Conservation (phyloP, 2,113 vertebrate species). For the Azemiops feae region DNA sequence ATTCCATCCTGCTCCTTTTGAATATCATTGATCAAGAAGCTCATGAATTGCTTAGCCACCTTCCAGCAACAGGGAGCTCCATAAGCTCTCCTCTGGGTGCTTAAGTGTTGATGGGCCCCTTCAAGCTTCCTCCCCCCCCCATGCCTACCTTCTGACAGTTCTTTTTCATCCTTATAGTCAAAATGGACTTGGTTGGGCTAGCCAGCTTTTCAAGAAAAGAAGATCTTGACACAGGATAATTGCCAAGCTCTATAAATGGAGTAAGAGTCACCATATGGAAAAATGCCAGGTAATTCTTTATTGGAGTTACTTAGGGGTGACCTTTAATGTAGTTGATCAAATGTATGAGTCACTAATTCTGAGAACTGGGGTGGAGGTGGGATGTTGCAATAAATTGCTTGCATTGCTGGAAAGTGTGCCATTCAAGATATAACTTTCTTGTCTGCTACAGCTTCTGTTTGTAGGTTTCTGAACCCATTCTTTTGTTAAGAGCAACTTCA, state of each 20-base stretch:
- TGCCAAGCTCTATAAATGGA: conserved; percentile 11
- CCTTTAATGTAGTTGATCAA: conserved; percentile 49
- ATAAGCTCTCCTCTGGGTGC: not conserved
- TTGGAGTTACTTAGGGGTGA: conserved; percentile 54
- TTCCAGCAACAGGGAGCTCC: not conserved
- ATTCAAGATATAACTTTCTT: conserved; percentile 47
- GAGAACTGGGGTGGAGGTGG: conserved; percentile 31
- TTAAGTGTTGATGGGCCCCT: not conserved
- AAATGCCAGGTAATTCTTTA: conserved; percentile 50
- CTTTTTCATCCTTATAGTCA: not conserved
- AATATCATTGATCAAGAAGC: not conserved
- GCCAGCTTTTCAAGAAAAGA: not conserved
- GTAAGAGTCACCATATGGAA: conserved; percentile 27
- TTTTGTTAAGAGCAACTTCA: not conserved
- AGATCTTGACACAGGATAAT: not conserved
- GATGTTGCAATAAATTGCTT: conserved; percentile 18
- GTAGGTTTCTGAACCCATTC: conserved; percentile 20
- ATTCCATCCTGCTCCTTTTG: not conserved
- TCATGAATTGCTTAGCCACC: not conserved
- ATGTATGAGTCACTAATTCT: conserved; percentile 56
- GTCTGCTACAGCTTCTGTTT: conserved; percentile 43
- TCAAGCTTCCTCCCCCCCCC: not conserved
- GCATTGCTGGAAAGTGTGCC: conserved; percentile 44
- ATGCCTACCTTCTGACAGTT: not conserved
- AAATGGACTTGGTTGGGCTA: not conserved